phyloP scores from a whole-genome alignment of 2,888 invertebrate genomes.

The Tetragonula carbonaria region DNA sequence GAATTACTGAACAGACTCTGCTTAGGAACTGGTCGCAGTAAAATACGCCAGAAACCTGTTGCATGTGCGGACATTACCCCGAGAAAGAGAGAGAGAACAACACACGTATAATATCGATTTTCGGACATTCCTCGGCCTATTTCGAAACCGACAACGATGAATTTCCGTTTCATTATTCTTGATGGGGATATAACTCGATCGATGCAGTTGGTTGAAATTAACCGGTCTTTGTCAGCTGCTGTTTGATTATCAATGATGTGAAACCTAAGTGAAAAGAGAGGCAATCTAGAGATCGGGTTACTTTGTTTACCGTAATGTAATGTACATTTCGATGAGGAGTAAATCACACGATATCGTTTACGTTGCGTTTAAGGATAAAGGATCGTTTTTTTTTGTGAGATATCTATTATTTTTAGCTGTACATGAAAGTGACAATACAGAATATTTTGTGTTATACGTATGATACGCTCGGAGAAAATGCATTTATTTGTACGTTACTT shows the following conservation, averaged over 20 bases:
- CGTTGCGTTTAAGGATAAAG: not conserved
- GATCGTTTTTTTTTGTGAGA: not conserved
- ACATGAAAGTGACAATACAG: not conserved
- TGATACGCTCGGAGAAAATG: too few relatives aligned
- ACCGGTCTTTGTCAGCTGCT: too few relatives aligned
- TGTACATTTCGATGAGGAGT: not conserved
- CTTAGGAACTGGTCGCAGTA: conserved; percentile 9
- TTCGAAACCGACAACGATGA: not conserved
- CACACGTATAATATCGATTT: conserved; percentile 34
- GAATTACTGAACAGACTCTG: conserved; percentile 86
- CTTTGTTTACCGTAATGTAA: not conserved
- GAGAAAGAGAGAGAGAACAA: not conserved
- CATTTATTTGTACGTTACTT: not conserved
- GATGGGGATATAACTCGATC: too few relatives aligned
- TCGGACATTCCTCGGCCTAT: conserved; percentile 7
- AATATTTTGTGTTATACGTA: too few relatives aligned
- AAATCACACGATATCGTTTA: not conserved
- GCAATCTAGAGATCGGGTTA: conserved; percentile 10
- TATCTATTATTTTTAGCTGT: not conserved
- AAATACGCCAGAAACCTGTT: conserved; percentile 48
- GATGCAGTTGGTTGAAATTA: not conserved
- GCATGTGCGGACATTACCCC: conserved; percentile 18
- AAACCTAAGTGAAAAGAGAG: conserved; percentile 4
- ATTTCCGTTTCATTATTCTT: not conserved
- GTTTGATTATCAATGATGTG: not conserved